phyloP scores from a whole-genome alignment of 1,140 invertebrate genomes.

The Lineus longissimus region DNA sequence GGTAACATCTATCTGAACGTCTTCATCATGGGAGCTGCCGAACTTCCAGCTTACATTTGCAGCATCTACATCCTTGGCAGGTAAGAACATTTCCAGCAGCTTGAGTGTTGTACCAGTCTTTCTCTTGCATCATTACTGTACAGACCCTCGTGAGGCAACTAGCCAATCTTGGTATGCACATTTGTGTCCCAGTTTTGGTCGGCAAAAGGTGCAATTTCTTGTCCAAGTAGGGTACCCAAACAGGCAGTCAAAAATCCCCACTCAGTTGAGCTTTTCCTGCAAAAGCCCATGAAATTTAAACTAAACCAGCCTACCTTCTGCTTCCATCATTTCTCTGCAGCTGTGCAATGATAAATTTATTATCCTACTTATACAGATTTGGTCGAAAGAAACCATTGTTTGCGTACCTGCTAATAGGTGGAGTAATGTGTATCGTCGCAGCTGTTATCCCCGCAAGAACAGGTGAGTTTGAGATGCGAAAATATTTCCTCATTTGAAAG shows the following conservation, averaged over 20 bases:
- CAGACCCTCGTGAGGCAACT: too few relatives aligned
- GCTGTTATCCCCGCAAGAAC: slow-evolving; percentile 21
- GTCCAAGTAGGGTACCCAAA: too few relatives aligned
- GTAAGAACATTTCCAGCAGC: slow-evolving; percentile 29
- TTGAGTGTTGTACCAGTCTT: too few relatives aligned
- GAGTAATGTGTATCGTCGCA: slow-evolving; percentile 30
- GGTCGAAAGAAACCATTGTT: slow-evolving; percentile 56
- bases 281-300: too few relatives aligned
- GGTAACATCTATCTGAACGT: slow-evolving; percentile 49
- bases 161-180: too few relatives aligned
- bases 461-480: not conserved
- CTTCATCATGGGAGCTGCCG: slow-evolving; percentile 63
- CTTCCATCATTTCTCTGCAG: too few relatives aligned
- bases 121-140: too few relatives aligned
- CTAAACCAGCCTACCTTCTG: too few relatives aligned
- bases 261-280: too few relatives aligned
- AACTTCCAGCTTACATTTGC: slow-evolving; percentile 72
- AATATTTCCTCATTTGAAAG: not conserved
- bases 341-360: not conserved
- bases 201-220: too few relatives aligned
- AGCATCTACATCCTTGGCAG: slow-evolving; percentile 65
- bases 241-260: too few relatives aligned
- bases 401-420: slow-evolving; percentile 28
- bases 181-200: too few relatives aligned
- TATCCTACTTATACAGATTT: slow-evolving; percentile 54